These are phyloP conservation scores for Ommatoiulus sabulosus DNA, from an alignment of 2,888 invertebrate species.

Conservation along the genomic window DNA sequence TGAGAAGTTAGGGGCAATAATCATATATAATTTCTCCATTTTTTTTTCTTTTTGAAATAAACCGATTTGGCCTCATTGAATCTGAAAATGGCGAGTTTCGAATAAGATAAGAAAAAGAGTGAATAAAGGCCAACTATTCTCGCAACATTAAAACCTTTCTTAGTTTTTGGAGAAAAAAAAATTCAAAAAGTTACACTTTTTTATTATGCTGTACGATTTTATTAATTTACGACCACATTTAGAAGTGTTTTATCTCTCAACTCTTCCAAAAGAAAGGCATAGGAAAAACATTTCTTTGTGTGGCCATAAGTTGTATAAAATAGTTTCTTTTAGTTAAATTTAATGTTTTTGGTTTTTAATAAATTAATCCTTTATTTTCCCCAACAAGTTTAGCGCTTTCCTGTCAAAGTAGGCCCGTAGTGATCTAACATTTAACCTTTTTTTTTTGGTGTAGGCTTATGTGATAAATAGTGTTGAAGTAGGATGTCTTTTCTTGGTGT, in stretches of 20 bases:
- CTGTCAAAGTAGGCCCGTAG: conserved; percentile 34
- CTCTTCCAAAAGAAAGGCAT: background rate
- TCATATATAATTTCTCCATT: background rate
- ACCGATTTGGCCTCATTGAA: background rate
- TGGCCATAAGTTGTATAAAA: background rate
- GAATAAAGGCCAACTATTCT: background rate
- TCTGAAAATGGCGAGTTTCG: background rate
- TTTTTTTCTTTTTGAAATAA: background rate
- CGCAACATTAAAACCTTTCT: background rate
- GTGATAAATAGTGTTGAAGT: background rate
- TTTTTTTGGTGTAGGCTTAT: background rate
- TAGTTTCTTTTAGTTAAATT: background rate
- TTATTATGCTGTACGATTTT: background rate
- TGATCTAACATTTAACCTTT: background rate
- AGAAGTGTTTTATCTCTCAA: background rate
- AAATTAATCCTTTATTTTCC: conserved; percentile 29
- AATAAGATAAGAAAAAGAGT: background rate
- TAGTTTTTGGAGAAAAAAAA: background rate
- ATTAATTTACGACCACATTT: background rate
- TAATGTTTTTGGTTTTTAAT: background rate
- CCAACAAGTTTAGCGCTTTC: conserved; percentile 7
- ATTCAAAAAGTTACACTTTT: background rate
- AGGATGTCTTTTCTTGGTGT: conserved; percentile 2
- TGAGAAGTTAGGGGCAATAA: conserved; percentile 3
- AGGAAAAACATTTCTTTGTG: background rate